Evolutionary conservation across 1,140 invertebrate species (phyloP).

Genomic region (Araneus ventricosus): DNA sequence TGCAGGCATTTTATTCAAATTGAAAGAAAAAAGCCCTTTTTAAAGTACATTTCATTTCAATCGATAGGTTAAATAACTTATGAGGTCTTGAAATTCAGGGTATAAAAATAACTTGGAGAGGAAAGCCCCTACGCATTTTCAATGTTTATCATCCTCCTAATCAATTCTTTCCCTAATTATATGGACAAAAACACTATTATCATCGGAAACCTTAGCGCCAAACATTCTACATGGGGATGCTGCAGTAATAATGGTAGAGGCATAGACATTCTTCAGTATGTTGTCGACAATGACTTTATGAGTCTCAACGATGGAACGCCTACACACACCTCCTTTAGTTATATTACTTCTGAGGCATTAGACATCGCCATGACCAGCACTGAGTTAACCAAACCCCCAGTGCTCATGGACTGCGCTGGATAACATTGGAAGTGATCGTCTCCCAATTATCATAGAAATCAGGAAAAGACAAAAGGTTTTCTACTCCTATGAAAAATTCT

Average conservation of each 20-base stretch:
- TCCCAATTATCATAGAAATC: neutral
- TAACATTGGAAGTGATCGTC: neutral
- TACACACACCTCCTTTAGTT: neutral
- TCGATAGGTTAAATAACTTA: too few relatives aligned
- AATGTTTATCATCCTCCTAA: too few relatives aligned
- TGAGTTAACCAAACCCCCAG: neutral
- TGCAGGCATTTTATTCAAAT: too few relatives aligned
- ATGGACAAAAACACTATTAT: neutral
- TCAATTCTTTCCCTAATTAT: neutral
- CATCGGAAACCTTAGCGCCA: constrained; percentile 18
- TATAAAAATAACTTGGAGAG: too few relatives aligned
- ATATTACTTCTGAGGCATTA: neutral
- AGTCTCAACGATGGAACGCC: neutral
- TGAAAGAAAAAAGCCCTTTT: too few relatives aligned
- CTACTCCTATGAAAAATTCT: neutral
- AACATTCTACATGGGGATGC: neutral
- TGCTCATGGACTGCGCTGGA: neutral
- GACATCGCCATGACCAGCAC: neutral
- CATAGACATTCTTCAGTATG: neutral
- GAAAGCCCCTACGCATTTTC: too few relatives aligned
- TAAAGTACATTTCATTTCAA: too few relatives aligned
- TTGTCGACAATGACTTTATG: neutral
- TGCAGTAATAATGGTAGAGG: neutral
- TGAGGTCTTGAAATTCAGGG: too few relatives aligned
- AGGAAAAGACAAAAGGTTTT: neutral